Conservation (phyloP, 2,888 invertebrate species). For the Xestia c-nigrum region DNA sequence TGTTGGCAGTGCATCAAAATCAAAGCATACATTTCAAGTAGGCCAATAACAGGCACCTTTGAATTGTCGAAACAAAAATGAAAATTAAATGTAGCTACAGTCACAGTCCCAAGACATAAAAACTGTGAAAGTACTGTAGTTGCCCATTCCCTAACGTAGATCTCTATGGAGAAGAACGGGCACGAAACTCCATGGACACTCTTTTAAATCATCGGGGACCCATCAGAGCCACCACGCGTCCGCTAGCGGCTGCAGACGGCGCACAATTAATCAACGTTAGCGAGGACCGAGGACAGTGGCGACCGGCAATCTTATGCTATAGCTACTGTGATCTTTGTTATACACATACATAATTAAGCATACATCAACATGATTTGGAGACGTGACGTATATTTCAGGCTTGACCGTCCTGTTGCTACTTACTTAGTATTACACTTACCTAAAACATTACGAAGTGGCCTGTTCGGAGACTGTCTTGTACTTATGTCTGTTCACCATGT, state of each 20-base stretch:
- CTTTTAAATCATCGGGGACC: no score
- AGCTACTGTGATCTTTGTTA: background rate
- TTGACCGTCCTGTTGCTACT: background rate
- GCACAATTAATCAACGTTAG: conserved; percentile 54
- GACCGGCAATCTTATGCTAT: conserved; percentile 27
- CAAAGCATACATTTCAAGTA: no score
- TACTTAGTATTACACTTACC: background rate
- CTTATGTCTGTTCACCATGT: no score
- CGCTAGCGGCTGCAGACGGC: conserved; percentile 14
- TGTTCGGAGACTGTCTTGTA: background rate
- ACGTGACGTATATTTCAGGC: background rate
- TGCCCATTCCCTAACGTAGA: no score
- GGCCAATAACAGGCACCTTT: no score
- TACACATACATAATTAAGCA: background rate
- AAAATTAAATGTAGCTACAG: no score
- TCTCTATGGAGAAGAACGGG: no score
- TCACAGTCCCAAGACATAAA: no score
- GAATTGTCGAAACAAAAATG: no score
- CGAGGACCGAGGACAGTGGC: conserved; percentile 13
- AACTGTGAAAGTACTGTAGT: no score
- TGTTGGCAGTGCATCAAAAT: conserved; percentile 24
- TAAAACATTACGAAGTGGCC: background rate
- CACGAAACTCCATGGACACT: no score
- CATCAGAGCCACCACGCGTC: conserved; percentile 9
- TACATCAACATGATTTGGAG: background rate